A percentile compares a stretch with the other conserved stretches of the same genome.
Evolutionary conservation across 2,113 vertebrate species (phyloP).

Genomic region (Hippocampus comes): DNA sequence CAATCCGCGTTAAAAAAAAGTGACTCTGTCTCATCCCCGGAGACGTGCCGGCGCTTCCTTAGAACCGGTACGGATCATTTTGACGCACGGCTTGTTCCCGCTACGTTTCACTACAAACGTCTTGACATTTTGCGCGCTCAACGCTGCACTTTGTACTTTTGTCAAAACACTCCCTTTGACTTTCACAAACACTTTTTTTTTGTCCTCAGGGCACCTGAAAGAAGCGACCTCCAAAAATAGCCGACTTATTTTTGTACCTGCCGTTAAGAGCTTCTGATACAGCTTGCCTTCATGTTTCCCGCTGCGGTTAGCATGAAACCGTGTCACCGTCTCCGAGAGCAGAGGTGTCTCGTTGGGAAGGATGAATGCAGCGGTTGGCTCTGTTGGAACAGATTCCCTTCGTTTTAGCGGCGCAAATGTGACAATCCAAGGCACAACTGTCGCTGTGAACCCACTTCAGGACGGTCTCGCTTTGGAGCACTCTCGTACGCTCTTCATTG

Average conservation of each 20-base stretch:
- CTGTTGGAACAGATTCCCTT: not conserved
- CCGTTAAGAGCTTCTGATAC: constrained; percentile 36
- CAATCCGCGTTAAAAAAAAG: constrained; percentile 26
- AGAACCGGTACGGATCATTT: constrained; percentile 19
- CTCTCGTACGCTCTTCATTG: not conserved
- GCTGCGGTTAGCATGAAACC: constrained; percentile 34
- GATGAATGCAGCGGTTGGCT: constrained; percentile 22
- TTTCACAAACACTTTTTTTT: constrained; percentile 44
- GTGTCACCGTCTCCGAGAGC: too few species aligned
- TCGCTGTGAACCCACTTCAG: not conserved
- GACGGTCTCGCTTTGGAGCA: not conserved
- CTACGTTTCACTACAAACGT: constrained; percentile 23
- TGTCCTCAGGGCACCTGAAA: constrained; percentile 44
- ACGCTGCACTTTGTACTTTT: constrained; percentile 47
- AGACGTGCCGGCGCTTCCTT: constrained; percentile 28
- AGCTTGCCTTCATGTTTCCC: constrained; percentile 28
- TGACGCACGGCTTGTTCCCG: constrained; percentile 9
- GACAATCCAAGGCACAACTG: constrained; percentile 4
- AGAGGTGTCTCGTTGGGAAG: constrained; percentile 5
- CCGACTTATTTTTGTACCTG: constrained; percentile 49
- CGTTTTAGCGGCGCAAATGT: not conserved
- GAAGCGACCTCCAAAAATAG: constrained; percentile 48
- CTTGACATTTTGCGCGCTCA: constrained; percentile 35
- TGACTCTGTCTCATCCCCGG: constrained; percentile 36
- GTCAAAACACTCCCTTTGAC: constrained; percentile 51